These are phyloP conservation scores for Chaitophorus viminalis DNA, from an alignment of 2,888 invertebrate genomes.

Conservation along the genomic window DNA sequence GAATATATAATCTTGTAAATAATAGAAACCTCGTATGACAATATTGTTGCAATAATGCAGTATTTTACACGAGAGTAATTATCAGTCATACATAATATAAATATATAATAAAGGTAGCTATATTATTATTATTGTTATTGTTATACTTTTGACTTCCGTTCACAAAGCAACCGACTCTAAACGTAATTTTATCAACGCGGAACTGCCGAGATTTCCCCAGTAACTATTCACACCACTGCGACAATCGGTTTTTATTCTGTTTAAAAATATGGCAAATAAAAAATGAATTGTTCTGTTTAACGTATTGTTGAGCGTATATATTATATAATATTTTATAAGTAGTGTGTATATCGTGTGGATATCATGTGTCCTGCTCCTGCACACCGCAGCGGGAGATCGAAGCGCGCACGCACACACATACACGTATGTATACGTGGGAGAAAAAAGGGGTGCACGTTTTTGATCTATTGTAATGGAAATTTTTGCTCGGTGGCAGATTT, in stretches of 20 bases:
- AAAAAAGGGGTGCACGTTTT: conserved; percentile 41
- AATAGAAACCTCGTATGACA: background rate
- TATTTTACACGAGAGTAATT: background rate
- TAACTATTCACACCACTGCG: background rate
- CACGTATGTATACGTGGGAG: background rate
- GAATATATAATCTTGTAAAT: too few relatives aligned
- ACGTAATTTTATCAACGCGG: background rate
- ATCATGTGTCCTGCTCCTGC: background rate
- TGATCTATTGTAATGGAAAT: conserved; percentile 59
- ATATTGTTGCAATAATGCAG: background rate
- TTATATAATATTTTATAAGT: conserved; percentile 7
- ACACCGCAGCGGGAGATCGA: background rate
- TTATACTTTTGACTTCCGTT: background rate
- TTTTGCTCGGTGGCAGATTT: conserved; percentile 37
- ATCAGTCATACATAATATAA: background rate
- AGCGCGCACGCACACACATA: background rate
- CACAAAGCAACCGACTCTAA: background rate
- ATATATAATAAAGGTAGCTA: background rate
- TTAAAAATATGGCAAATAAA: background rate
- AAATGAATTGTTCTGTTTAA: background rate
- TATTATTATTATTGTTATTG: background rate
- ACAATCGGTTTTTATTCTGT: background rate
- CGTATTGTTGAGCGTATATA: background rate
- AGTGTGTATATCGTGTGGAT: background rate
- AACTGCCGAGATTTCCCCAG: background rate